Conservation (phyloP, 53 echinoderm and acorn worm genomes). For the Crossaster papposus region DNA sequence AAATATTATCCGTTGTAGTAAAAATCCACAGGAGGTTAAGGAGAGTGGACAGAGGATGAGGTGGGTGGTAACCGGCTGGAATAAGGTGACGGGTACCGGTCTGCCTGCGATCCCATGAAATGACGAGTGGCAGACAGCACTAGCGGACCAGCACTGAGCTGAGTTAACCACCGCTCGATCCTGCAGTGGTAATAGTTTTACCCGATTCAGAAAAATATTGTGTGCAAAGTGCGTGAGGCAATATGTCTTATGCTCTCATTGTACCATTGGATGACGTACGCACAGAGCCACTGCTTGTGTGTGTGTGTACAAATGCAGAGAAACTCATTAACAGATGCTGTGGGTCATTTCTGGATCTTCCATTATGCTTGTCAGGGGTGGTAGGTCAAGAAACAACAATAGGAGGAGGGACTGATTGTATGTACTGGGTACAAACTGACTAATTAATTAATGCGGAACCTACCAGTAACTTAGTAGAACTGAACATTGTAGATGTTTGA, state of each 20-base stretch:
- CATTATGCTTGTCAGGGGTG: slow-evolving; percentile 5
- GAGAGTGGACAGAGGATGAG: neutral
- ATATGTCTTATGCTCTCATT: neutral
- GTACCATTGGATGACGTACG: neutral
- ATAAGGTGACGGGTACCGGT: neutral
- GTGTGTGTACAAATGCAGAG: neutral
- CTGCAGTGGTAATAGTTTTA: neutral
- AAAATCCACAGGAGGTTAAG: neutral
- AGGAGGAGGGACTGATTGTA: neutral
- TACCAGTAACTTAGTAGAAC: neutral
- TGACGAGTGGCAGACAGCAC: neutral
- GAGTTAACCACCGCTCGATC: slow-evolving; percentile 20
- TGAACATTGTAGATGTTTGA: neutral
- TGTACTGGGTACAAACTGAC: too few species aligned
- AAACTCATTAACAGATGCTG: slow-evolving; percentile 45
- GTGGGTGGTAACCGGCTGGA: neutral
- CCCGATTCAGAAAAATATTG: slow-evolving; percentile 22
- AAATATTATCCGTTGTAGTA: slow-evolving; percentile 26
- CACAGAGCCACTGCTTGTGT: too few species aligned
- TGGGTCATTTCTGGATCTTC: slow-evolving; percentile 9
- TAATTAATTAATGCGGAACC: neutral
- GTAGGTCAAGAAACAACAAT: neutral
- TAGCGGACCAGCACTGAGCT: neutral
- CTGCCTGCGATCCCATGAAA: too few species aligned
- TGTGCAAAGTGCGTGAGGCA: neutral